Percentiles rank a stretch among this genome's conserved stretches.
phyloP scores from a whole-genome alignment of 2,113 vertebrate genomes.

The Oenanthe oenanthe region DNA sequence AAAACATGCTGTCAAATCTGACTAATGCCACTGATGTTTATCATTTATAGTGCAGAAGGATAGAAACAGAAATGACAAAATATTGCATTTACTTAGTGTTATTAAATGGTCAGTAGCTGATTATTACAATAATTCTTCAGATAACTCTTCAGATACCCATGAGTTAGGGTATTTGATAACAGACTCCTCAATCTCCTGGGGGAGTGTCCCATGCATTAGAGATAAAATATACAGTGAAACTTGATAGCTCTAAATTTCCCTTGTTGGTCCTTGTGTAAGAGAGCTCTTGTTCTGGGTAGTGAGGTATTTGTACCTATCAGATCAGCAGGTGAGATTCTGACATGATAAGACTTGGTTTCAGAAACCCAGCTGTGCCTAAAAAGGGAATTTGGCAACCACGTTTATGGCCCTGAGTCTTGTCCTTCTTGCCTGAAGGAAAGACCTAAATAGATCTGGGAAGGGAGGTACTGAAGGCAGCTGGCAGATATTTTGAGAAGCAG shows the following conservation, averaged over 20 bases:
- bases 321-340: not conserved
- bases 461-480: not conserved
- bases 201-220: not conserved
- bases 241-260: not conserved
- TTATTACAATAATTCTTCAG: not conserved
- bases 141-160: not conserved
- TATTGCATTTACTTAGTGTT: not conserved
- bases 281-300: not conserved
- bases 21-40: not conserved
- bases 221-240: not conserved
- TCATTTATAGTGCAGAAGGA: not conserved
- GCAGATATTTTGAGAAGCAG: constrained; percentile 20
- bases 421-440: constrained; percentile 9
- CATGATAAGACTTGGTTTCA: not conserved
- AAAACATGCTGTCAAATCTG: not conserved
- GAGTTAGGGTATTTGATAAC: not conserved
- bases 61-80: not conserved
- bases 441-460: not conserved
- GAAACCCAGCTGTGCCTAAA: not conserved
- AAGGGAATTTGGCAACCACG: not conserved
- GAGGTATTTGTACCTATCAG: not conserved
- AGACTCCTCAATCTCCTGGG: not conserved
- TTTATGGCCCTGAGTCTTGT: not conserved
- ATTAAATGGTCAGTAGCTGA: not conserved
- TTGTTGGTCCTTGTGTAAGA: not conserved